phyloP scores from a whole-genome alignment of 1,140 invertebrate species.

The Drosophila neocordata region DNA sequence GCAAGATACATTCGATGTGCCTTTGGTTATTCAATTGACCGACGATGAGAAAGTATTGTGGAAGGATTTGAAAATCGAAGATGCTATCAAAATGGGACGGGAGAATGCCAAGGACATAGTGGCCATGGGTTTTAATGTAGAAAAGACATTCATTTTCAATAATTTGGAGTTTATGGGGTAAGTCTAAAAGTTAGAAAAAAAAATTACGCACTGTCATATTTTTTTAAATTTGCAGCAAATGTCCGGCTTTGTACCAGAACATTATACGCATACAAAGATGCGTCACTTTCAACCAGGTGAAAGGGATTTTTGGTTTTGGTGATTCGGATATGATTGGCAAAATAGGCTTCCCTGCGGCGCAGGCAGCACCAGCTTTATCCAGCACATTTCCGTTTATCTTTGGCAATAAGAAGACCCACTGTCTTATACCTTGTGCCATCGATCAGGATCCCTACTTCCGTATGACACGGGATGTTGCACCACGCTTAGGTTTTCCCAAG shows the following conservation, averaged over 20 bases:
- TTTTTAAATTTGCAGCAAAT: slow-evolving; percentile 85
- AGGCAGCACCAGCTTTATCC: slow-evolving; percentile 97
- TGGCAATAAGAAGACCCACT: slow-evolving; percentile 90
- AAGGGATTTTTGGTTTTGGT: slow-evolving; percentile 98
- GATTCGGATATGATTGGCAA: slow-evolving; percentile 98
- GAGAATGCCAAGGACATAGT: slow-evolving; percentile 99
- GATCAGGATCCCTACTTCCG: slow-evolving; percentile 99
- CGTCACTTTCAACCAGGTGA: slow-evolving; percentile 98
- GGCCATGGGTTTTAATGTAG: slow-evolving; percentile 96
- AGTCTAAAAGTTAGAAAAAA: too few species aligned
- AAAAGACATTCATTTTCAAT: slow-evolving; percentile 99
- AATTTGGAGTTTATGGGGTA: slow-evolving; percentile 97
- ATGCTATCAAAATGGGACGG: slow-evolving; percentile 91
- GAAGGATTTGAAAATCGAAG: slow-evolving; percentile 97
- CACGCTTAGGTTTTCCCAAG: slow-evolving; percentile 93
- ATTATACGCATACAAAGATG: slow-evolving; percentile 95
- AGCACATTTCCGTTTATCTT: slow-evolving; percentile 98
- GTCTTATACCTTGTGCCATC: slow-evolving; percentile 99
- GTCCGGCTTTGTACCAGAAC: slow-evolving; percentile 95
- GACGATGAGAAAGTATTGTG: slow-evolving; percentile 99
- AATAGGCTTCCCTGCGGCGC: slow-evolving; percentile 97
- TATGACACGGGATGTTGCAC: slow-evolving; percentile 98
- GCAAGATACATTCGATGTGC: slow-evolving; percentile 98
- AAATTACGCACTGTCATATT: too few species aligned
- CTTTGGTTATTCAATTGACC: slow-evolving; percentile 97